Evolutionary conservation across 2,888 invertebrate species (phyloP).

Genomic region (Acanthococcus lagerstroemiae): DNA sequence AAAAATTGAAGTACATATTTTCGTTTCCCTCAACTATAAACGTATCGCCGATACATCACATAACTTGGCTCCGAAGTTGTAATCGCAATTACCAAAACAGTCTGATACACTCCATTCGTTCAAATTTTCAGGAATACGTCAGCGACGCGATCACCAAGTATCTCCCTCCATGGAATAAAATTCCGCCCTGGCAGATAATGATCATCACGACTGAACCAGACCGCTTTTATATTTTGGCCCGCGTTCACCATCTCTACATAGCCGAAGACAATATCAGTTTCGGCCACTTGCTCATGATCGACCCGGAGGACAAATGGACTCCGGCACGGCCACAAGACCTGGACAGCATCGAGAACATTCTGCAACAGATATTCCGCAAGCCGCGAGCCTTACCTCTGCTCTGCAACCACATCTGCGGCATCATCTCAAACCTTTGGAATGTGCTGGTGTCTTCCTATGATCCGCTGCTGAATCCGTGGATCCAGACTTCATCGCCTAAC

Average conservation of each 20-base stretch:
- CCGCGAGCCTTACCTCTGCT: conserved; percentile 43
- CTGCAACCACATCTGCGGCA: conserved; percentile 56
- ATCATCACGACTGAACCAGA: conserved; percentile 48
- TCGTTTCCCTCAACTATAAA: too few relatives aligned
- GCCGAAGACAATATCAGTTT: conserved; percentile 62
- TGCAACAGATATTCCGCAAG: conserved; percentile 30
- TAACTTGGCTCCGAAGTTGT: too few relatives aligned
- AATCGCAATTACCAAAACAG: too few relatives aligned
- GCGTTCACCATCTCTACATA: conserved; percentile 65
- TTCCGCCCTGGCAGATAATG: conserved; percentile 72
- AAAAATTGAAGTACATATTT: too few relatives aligned
- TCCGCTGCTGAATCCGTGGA: conserved; percentile 57
- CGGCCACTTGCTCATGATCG: conserved; percentile 54
- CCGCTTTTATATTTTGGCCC: conserved; percentile 57
- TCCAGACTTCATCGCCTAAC: conserved; percentile 35
- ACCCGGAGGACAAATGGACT: conserved; percentile 25
- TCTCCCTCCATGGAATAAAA: conserved; percentile 50
- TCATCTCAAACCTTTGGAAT: conserved; percentile 65
- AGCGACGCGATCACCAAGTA: conserved; percentile 69
- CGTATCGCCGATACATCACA: too few relatives aligned
- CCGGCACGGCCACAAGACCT: conserved; percentile 16
- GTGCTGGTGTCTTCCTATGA: conserved; percentile 69
- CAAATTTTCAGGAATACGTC: conserved; percentile 54
- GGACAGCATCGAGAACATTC: conserved; percentile 34
- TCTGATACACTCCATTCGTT: not conserved